phyloP scores from a whole-genome alignment of 2,113 vertebrate species.

The Epinephelus lanceolatus region DNA sequence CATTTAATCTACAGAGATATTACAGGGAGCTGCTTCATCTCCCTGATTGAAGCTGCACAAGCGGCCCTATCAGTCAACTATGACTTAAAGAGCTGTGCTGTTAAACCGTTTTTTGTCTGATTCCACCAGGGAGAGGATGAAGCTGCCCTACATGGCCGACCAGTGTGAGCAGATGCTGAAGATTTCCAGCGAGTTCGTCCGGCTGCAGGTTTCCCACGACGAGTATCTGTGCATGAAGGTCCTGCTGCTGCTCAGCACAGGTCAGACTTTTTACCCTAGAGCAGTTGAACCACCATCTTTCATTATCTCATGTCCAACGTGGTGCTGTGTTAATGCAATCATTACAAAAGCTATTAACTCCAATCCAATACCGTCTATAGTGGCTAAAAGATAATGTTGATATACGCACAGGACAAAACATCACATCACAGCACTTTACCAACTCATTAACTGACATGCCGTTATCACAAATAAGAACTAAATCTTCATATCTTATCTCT shows the following conservation, averaged over 20 bases:
- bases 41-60: not conserved
- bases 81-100: not conserved
- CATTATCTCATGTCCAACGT: not conserved
- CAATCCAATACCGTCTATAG: constrained; percentile 4
- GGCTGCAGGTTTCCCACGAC: constrained; percentile 96
- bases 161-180: constrained; percentile 97
- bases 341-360: constrained; percentile 22
- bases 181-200: constrained; percentile 92
- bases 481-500: not conserved
- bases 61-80: not conserved
- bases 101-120: constrained; percentile 5
- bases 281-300: not conserved
- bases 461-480: not conserved
- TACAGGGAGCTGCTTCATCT: not conserved
- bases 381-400: constrained; percentile 7
- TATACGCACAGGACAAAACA: constrained; percentile 5
- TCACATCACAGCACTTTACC: not conserved
- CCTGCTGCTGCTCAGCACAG: constrained; percentile 95
- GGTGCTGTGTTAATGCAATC: not conserved
- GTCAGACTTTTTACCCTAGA: constrained; percentile 77
- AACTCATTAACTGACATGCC: not conserved
- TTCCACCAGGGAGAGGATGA: constrained; percentile 91
- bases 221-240: constrained; percentile 99
- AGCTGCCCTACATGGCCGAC: constrained; percentile 93
- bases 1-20: constrained; percentile 6